Base-by-base conservation (phyloP, 2,797 vertebrate genomes). In the Enteromius unitaeniatus region DNA sequence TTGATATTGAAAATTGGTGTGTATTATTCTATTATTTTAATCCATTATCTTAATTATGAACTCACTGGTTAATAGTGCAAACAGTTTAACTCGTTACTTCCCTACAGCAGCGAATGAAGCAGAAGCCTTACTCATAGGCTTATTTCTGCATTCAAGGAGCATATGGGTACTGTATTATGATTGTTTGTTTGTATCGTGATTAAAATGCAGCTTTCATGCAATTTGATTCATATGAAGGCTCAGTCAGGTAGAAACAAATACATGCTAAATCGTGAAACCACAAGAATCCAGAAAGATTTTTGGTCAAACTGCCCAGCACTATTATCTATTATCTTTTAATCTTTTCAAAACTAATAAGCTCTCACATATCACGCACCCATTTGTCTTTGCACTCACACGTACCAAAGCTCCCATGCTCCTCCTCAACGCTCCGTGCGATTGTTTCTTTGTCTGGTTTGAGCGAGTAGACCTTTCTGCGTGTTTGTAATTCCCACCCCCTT, bases 401-500 rank as follows among this genome's bases (percentile, higher is more conserved):
- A 7, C 26, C 23, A 70, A 58, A 28, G 49, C 53, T 55, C 23
- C 42, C 15, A 15, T 67, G 31, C 67, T 70, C 8, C 23, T 70
- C 72, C 3, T 37, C 2, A 4, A 14, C 49, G 7, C 49, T n/a
- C 6, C 7, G 1, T 53, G 77, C 45, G 34, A 13, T 53, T 78
- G 26, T 77, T 28, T 23, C 34, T 31, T 76, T 68, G 28, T 11
- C 51, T 75, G 42, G 21, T 67, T 58, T 77, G 64, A 42, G 23
- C 51, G 6, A 69, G 47, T 74, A 49, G 65, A 93, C 96, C 97
- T 89, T 96, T 95, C 0, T 84, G 93, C 31, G 89, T 89, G 0
- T 92, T 93, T 88, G 87, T 92, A 74, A 96, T 95, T 77, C 94
- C 94, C 88, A 93, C 93, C 81, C 93, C 90, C 2, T 87, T 92